Evolutionary conservation across 1,140 invertebrate species (phyloP).

Genomic region (Drosophila pectinifera): DNA sequence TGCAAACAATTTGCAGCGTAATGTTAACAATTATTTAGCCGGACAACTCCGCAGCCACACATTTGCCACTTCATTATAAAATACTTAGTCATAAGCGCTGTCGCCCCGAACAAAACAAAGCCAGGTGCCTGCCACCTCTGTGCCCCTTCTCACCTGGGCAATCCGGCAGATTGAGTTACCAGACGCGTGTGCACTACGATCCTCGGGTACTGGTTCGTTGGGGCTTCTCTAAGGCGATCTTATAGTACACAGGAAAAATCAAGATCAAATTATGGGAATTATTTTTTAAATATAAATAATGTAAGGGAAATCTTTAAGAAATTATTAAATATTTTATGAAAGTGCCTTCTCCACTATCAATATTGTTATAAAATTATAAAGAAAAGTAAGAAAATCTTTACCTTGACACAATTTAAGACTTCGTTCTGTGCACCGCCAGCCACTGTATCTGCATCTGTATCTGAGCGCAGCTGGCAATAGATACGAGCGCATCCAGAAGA

Average conservation of each 20-base stretch:
- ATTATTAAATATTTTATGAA: neutral
- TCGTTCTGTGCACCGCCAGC: constrained; percentile 6
- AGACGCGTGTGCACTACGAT: constrained; percentile 28
- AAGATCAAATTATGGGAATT: neutral
- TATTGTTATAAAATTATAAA: no score
- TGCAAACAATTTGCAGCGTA: constrained; percentile 40
- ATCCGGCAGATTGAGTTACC: constrained; percentile 51
- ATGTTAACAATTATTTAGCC: constrained; percentile 50
- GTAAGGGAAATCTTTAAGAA: neutral
- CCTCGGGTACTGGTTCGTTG: constrained; percentile 19
- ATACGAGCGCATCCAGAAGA: constrained; percentile 59
- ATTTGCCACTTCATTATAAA: constrained; percentile 78
- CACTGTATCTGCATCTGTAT: constrained; percentile 17
- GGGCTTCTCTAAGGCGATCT: constrained; percentile 9
- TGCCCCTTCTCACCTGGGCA: constrained; percentile 7
- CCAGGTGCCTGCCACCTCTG: constrained; percentile 31
- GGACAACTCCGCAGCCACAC: constrained; percentile 40
- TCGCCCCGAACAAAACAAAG: constrained; percentile 43
- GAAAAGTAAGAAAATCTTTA: no score
- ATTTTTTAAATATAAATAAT: neutral
- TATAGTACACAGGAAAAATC: constrained; percentile 4
- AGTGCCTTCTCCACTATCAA: no score
- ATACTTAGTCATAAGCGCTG: constrained; percentile 70
- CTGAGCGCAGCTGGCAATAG: constrained; percentile 68
- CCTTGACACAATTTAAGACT: neutral